phyloP scores from a whole-genome alignment of 2,113 vertebrate genomes.

The Dipodomys spectabilis region DNA sequence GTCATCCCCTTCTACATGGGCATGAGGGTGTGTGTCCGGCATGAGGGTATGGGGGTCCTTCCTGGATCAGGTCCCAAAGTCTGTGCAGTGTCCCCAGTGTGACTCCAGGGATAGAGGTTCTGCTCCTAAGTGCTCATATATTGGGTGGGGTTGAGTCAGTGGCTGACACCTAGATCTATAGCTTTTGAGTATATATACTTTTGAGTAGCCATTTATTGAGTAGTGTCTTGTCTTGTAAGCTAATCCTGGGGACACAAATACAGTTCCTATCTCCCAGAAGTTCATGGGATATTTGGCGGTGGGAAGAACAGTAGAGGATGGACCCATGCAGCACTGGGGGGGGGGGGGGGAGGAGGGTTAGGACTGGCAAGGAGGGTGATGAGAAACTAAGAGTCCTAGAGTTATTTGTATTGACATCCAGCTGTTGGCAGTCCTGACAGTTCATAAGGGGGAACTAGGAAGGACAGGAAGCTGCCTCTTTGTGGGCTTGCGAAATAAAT shows the following conservation, averaged over 20 bases:
- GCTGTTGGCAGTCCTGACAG: neutral
- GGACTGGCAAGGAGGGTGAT: neutral
- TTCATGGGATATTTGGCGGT: neutral
- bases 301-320: neutral
- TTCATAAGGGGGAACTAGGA: neutral
- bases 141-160: neutral
- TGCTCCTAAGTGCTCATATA: neutral
- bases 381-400: neutral
- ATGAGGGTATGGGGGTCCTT: neutral
- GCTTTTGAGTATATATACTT: neutral
- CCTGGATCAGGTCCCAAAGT: neutral
- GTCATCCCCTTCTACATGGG: conserved; percentile 99
- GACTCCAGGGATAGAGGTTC: neutral
- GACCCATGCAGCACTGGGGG: neutral
- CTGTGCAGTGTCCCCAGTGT: neutral
- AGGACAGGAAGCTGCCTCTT: neutral
- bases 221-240: conserved; percentile 33
- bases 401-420: neutral
- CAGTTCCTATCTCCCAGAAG: neutral
- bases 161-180: neutral
- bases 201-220: neutral
- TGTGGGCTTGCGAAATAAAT: neutral
- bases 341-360: too few species aligned
- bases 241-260: neutral
- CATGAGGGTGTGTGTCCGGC: conserved; percentile 91